A percentile compares a stretch with the other conserved stretches of the same genome.
Conservation (phyloP, 2,113 vertebrate genomes). For the Hippocampus mohnikei region DNA sequence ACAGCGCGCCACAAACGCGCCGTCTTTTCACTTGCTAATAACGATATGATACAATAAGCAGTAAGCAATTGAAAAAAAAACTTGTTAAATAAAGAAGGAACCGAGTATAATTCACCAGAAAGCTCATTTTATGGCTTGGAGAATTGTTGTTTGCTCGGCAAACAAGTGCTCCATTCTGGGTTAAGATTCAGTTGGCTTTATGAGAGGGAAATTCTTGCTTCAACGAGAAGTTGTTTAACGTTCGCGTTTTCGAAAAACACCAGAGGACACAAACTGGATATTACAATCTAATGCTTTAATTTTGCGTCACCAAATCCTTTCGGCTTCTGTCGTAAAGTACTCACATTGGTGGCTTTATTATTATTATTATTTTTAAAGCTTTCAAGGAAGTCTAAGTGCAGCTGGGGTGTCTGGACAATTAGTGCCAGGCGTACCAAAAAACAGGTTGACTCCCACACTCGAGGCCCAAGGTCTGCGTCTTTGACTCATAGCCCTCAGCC, state of each 20-base stretch:
- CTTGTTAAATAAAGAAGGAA: not conserved
- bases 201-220: not conserved
- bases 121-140: constrained; percentile 1
- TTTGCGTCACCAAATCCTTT: not conserved
- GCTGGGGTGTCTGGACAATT: constrained; percentile 55
- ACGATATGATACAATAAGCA: constrained; percentile 1
- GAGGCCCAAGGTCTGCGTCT: constrained; percentile 55
- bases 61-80: not conserved
- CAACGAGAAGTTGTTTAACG: not conserved
- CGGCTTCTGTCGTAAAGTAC: not conserved
- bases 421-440: constrained; percentile 41
- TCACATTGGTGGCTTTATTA: not conserved
- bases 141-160: constrained; percentile 2
- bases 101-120: not conserved
- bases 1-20: constrained; percentile 8
- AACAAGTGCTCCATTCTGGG: not conserved
- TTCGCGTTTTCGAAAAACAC: not conserved
- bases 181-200: not conserved
- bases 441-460: constrained; percentile 41
- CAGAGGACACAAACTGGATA: not conserved
- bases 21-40: constrained; percentile 1
- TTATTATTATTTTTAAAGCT: not conserved
- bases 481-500: constrained; percentile 41
- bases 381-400: not conserved
- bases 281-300: not conserved